phyloP scores from a whole-genome alignment of 2,797 vertebrate genomes.

The Coregonus ussuriensis region DNA sequence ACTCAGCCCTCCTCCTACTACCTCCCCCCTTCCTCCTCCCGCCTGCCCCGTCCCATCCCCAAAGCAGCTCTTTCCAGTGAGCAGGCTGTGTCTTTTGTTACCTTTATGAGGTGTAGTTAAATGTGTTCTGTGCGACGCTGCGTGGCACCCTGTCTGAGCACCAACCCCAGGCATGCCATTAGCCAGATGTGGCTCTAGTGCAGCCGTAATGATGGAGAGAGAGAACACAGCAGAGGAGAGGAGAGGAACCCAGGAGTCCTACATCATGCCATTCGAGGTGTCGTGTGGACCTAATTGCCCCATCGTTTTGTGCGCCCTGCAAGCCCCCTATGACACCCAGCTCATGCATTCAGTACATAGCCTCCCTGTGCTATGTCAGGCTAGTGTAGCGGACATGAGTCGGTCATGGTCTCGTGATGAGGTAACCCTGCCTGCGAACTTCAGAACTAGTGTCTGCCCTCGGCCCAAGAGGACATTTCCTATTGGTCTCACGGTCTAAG shows the following conservation, averaged over 20 bases:
- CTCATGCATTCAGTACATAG: conserved; percentile 69
- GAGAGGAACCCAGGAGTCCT: conserved; percentile 80
- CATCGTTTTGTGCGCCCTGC: conserved; percentile 80
- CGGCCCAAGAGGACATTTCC: too few relatives aligned
- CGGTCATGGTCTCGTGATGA: conserved; percentile 74
- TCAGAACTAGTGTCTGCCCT: conserved; percentile 45
- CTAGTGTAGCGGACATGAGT: conserved; percentile 74
- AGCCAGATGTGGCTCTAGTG: conserved; percentile 86
- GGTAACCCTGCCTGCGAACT: conserved; percentile 79
- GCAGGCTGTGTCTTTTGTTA: conserved; percentile 88
- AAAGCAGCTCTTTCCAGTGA: conserved; percentile 77
- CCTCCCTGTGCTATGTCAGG: conserved; percentile 63
- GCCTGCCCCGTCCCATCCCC: conserved; percentile 61
- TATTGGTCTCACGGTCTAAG: conserved; percentile 36
- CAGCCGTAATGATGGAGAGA: conserved; percentile 79
- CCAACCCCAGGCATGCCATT: conserved; percentile 87
- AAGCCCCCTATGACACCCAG: conserved; percentile 60
- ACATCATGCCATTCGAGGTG: conserved; percentile 78
- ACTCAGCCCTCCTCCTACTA: conserved; percentile 6
- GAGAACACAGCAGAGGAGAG: conserved; percentile 73
- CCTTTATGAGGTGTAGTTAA: conserved; percentile 92
- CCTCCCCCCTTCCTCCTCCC: conserved; percentile 27
- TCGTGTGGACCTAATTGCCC: conserved; percentile 78
- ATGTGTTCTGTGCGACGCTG: conserved; percentile 79
- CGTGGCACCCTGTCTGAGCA: conserved; percentile 74